Evolutionary conservation across 2,888 invertebrate species (phyloP).

Genomic region (Drosophila leonis): DNA sequence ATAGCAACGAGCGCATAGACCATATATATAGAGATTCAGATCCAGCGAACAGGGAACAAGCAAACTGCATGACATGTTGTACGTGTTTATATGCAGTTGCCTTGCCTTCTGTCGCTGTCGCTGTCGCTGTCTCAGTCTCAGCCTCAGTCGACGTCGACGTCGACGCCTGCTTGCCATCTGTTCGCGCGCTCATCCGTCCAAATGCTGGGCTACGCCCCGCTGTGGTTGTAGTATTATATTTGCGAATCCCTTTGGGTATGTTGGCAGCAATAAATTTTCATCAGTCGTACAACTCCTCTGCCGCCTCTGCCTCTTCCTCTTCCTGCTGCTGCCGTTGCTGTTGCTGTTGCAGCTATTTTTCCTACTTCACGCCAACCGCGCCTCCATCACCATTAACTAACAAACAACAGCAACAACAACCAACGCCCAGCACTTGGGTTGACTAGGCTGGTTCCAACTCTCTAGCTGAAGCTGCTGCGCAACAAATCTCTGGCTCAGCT

Average conservation of each 20-base stretch:
- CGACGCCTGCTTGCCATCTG: conserved; percentile 56
- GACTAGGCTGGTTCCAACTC: conserved; percentile 19
- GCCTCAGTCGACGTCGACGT: conserved; percentile 2
- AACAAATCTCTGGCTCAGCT: conserved; percentile 79
- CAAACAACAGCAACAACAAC: conserved; percentile 24
- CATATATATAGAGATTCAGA: conserved; percentile 18
- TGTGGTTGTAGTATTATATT: conserved; percentile 75
- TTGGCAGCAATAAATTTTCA: conserved; percentile 80
- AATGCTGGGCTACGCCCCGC: conserved; percentile 55
- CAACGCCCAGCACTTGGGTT: conserved; percentile 20
- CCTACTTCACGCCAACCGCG: conserved; percentile 56
- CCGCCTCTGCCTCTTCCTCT: conserved; percentile 24
- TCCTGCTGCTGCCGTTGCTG: conserved; percentile 24
- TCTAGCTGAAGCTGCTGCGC: conserved; percentile 12
- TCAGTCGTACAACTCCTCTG: conserved; percentile 52
- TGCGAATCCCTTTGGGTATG: conserved; percentile 81
- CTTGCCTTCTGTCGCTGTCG: conserved; percentile 28
- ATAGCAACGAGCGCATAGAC: conserved; percentile 26
- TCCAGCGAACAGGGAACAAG: conserved; percentile 24
- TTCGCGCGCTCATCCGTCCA: conserved; percentile 59
- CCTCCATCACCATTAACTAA: conserved; percentile 60
- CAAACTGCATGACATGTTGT: conserved; percentile 70
- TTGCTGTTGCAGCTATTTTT: conserved; percentile 61
- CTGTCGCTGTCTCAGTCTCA: conserved; percentile 11
- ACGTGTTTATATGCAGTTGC: conserved; percentile 70